Evolutionary conservation across 2,888 invertebrate genomes (phyloP).

Genomic region (Sesamia inferens): DNA sequence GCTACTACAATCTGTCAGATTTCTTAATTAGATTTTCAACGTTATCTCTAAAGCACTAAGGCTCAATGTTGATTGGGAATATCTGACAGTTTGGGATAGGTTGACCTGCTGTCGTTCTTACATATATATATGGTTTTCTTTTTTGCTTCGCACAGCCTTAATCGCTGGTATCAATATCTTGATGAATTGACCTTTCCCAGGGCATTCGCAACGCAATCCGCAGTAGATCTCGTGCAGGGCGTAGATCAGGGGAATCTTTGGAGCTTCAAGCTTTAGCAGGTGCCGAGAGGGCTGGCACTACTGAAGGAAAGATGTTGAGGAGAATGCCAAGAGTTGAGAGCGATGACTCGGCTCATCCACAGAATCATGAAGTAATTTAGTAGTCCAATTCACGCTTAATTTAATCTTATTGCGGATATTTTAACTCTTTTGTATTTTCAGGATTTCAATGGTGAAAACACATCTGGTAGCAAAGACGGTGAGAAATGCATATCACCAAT

Average conservation of each 20-base stretch:
- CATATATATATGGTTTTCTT: not conserved
- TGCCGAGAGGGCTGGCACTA: conserved; percentile 78
- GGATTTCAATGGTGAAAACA: conserved; percentile 85
- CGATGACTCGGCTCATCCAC: conserved; percentile 90
- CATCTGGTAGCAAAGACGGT: conserved; percentile 86
- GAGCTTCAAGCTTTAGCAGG: conserved; percentile 88
- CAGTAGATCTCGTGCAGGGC: conserved; percentile 88
- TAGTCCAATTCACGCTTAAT: not conserved
- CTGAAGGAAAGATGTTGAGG: conserved; percentile 90
- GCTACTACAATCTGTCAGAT: too few relatives aligned
- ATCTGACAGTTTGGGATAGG: too few relatives aligned
- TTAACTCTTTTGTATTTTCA: conserved; percentile 56
- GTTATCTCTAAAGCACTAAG: too few relatives aligned
- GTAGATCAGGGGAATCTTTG: conserved; percentile 91
- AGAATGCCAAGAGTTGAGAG: conserved; percentile 94
- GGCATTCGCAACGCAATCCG: conserved; percentile 91
- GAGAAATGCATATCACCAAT: conserved; percentile 93
- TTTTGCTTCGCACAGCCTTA: not conserved
- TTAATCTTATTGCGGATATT: not conserved
- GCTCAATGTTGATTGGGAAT: too few relatives aligned
- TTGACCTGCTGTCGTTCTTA: not conserved
- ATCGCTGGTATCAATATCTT: not conserved
- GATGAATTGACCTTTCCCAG: conserved; percentile 69
- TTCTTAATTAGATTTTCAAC: too few relatives aligned
- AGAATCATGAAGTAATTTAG: conserved; percentile 70